Conservation (phyloP, 2,888 invertebrate species). For the Ligdia adustata region DNA sequence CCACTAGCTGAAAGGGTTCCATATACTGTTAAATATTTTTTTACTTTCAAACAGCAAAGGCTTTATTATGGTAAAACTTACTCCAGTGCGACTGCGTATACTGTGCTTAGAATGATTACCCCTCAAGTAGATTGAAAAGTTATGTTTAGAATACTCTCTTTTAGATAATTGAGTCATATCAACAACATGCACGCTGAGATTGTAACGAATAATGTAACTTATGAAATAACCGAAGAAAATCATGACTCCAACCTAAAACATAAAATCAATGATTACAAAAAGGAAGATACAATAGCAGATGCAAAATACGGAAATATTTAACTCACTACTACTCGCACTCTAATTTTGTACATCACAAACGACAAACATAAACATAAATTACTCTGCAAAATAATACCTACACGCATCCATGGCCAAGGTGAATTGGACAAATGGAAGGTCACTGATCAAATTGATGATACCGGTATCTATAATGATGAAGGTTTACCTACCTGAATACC, state of each 20-base stretch:
- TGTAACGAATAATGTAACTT: constrained; percentile 68
- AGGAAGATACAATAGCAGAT: constrained; percentile 4
- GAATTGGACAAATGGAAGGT: constrained; percentile 35
- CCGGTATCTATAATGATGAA: not conserved
- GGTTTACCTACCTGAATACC: not conserved
- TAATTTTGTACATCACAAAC: constrained; percentile 62
- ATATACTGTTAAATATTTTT: not conserved
- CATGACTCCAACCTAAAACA: constrained; percentile 76
- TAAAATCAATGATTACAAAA: constrained; percentile 1
- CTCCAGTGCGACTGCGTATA: constrained; percentile 32
- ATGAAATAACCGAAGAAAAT: constrained; percentile 83
- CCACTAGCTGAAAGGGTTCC: constrained; percentile 58
- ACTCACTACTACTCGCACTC: constrained; percentile 70
- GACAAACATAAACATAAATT: constrained; percentile 31
- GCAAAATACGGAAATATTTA: constrained; percentile 14
- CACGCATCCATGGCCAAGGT: constrained; percentile 40
- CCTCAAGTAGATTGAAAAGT: constrained; percentile 7
- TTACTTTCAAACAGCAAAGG: not conserved
- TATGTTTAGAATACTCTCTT: constrained; percentile 34
- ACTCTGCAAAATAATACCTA: constrained; percentile 15
- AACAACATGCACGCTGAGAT: constrained; percentile 75
- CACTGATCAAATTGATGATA: constrained; percentile 21
- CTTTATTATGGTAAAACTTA: no score
- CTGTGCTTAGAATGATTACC: not conserved
- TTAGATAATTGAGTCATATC: constrained; percentile 64